Conservation (phyloP, 2,113 vertebrate species). For the Otolemur garnettii region DNA sequence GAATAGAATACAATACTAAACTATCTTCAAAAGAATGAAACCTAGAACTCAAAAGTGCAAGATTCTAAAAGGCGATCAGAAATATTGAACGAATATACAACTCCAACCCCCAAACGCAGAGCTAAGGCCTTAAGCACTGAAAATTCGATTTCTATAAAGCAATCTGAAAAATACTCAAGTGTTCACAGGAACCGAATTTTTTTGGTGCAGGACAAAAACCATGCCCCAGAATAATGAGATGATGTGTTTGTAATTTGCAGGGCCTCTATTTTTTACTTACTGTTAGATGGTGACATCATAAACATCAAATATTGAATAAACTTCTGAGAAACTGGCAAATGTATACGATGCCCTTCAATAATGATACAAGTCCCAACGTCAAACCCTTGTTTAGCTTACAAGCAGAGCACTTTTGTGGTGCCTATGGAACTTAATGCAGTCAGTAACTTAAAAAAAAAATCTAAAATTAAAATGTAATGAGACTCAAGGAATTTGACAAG, state of each 20-base stretch:
- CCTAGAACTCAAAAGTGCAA: background rate
- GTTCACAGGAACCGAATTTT: background rate
- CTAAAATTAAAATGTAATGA: background rate
- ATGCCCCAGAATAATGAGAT: background rate
- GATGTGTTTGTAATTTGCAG: background rate
- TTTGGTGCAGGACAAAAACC: background rate
- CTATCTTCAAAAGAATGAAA: slow-evolving; percentile 24
- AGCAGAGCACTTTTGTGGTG: background rate
- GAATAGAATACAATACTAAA: background rate
- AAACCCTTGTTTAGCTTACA: background rate
- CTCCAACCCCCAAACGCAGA: background rate
- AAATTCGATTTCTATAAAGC: background rate
- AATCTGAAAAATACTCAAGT: slow-evolving; percentile 22
- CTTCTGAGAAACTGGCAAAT: slow-evolving; percentile 6
- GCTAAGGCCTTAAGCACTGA: background rate
- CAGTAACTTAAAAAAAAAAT: background rate
- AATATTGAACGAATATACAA: background rate
- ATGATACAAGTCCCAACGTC: background rate
- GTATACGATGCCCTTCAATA: background rate
- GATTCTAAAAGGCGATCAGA: slow-evolving; percentile 31
- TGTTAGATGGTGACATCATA: background rate
- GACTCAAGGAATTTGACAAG: background rate
- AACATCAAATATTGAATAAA: background rate
- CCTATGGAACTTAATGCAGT: background rate
- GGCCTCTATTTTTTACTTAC: slow-evolving; percentile 27